Base-by-base conservation (phyloP, 2,113 vertebrate genomes). In the human (Homo sapiens) region DNA sequence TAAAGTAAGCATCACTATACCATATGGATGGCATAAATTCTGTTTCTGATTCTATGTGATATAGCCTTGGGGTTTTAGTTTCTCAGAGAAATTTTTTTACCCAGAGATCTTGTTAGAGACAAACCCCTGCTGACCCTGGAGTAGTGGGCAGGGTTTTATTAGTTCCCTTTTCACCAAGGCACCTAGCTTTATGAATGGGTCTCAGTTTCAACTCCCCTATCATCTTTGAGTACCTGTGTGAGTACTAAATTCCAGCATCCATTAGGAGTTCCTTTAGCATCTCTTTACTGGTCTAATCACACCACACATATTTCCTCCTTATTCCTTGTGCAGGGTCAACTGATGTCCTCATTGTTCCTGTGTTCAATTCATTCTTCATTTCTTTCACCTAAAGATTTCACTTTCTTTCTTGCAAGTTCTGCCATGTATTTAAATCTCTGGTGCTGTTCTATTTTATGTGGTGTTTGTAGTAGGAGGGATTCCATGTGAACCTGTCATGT, bases 321-420 rank as follows among this genome's bases (percentile, higher is more conserved):
- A 2, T 22, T 59, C 27, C 40, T n/a, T 52, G 30, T 38, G 23
- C 59, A 83, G 64, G 8, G 75, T 80, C 70, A 52, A 43, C 40
- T 43, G 81, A 38, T 72, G 43, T 1, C 45, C 1, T 73, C 52
- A n/a, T 20, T 55, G 14, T 35, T 81, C 70, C 35, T 75, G 22
- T 38, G 40, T 80, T 89, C 6, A 25, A 52, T 6, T 57, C 55
- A 45, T 85, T 64, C 27, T 84, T 78, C 79, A 13, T 52, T 61
- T 96, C 57, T 57, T 83, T 55, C 16, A 64, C n/a, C 45, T 68
- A 68, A 93, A 90, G 22, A 79, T 40, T 93, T 96, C 40, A 84
- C 43, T 96, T 59, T 66, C 48, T 85, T 86, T 94, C 52, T 88
- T 55, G 2, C 23, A 87, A 75, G 45, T 38, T 93, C 52, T 75